Evolutionary conservation across 2,888 invertebrate species (phyloP).

Genomic region (Frankliniella intonsa): DNA sequence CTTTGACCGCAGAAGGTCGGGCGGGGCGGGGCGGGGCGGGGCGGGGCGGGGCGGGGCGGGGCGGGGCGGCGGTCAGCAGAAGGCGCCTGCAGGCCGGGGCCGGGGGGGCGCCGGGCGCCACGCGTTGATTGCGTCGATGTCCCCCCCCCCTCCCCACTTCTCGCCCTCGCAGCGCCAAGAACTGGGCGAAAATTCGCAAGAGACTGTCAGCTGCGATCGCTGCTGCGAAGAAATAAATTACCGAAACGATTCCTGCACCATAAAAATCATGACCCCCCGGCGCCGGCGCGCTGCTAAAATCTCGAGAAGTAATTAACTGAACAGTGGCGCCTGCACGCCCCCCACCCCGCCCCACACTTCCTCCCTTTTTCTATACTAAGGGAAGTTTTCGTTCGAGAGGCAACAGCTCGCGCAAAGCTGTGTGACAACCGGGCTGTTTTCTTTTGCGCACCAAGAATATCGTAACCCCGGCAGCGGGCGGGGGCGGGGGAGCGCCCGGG

Average conservation of each 20-base stretch:
- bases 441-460: too few species aligned
- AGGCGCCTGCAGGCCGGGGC: too few species aligned
- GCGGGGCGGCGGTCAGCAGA: not conserved
- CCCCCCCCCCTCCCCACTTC: too few species aligned
- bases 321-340: not conserved
- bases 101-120: too few species aligned
- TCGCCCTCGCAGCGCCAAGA: too few species aligned
- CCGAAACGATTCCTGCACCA: not conserved
- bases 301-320: constrained; percentile 7
- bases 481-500: too few species aligned
- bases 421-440: not conserved
- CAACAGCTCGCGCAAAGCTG: not conserved
- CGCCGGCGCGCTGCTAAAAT: too few species aligned
- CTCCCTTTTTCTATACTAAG: not conserved
- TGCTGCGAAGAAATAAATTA: not conserved
- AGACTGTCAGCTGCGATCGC: not conserved
- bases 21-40: too few species aligned
- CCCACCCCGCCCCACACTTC: not conserved
- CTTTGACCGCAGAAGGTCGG: constrained; percentile 10
- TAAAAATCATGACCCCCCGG: too few species aligned
- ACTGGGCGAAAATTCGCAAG: not conserved
- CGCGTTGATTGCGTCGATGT: too few species aligned
- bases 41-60: too few species aligned
- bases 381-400: not conserved
- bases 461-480: too few species aligned